Evolutionary conservation across 2,888 invertebrate species (phyloP).

Genomic region (Anticlea derivata): DNA sequence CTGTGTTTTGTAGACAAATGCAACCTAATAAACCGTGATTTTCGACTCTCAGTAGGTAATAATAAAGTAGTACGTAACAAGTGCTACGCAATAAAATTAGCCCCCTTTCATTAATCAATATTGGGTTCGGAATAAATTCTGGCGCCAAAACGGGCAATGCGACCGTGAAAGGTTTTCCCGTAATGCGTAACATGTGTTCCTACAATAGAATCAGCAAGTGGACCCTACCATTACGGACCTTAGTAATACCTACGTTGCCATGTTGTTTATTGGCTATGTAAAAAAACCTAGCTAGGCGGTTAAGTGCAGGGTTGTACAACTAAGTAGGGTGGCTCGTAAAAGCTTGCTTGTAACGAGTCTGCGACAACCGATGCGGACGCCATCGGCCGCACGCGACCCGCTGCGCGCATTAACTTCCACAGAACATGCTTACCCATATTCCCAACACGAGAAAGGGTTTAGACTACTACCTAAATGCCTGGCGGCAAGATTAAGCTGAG

Average conservation of each 20-base stretch:
- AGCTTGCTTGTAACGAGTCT: slow-evolving; percentile 58
- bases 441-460: slow-evolving; percentile 47
- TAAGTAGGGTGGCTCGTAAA: slow-evolving; percentile 66
- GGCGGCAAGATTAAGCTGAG: slow-evolving; percentile 29
- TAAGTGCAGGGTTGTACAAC: slow-evolving; percentile 66
- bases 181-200: slow-evolving; percentile 56
- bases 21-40: not conserved
- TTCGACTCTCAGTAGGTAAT: not conserved
- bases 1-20: too few species aligned
- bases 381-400: slow-evolving; percentile 66
- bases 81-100: slow-evolving; percentile 10
- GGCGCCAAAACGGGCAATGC: slow-evolving; percentile 17
- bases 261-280: slow-evolving; percentile 43
- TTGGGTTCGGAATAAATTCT: slow-evolving; percentile 6
- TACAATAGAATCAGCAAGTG: slow-evolving; percentile 59
- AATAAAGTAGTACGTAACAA: not conserved
- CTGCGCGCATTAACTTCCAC: slow-evolving; percentile 47
- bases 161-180: slow-evolving; percentile 41
- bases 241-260: slow-evolving; percentile 11
- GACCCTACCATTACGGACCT: slow-evolving; percentile 46
- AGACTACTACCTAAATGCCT: slow-evolving; percentile 35
- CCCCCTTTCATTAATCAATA: slow-evolving; percentile 15
- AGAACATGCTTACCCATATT: slow-evolving; percentile 37
- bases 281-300: slow-evolving; percentile 64
- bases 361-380: slow-evolving; percentile 56